Evolutionary conservation across 2,888 invertebrate genomes (phyloP).

Genomic region (Tetheella fluctuosa): DNA sequence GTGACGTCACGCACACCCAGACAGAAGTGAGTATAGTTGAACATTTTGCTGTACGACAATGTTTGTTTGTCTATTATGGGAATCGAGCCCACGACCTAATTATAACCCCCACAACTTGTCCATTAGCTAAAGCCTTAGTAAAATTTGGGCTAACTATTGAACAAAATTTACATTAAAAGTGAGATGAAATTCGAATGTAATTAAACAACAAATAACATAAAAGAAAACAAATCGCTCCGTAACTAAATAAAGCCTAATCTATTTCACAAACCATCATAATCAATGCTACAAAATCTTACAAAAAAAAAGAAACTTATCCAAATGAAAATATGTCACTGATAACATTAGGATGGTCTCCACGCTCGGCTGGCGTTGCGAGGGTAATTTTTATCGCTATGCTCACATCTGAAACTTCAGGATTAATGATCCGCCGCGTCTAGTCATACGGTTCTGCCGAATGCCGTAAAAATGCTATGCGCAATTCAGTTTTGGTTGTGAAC

Average conservation of each 20-base stretch:
- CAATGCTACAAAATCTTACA: constrained; percentile 7
- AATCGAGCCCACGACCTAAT: too few relatives aligned
- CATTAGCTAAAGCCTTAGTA: too few relatives aligned
- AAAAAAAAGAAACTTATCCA: constrained; percentile 29
- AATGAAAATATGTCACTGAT: constrained; percentile 35
- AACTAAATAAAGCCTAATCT: not conserved
- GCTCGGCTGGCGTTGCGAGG: constrained; percentile 48
- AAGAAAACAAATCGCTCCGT: too few relatives aligned
- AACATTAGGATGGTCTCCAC: constrained; percentile 36
- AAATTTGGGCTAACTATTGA: too few relatives aligned
- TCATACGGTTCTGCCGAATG: constrained; percentile 81
- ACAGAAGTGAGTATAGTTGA: too few relatives aligned
- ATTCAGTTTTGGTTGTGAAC: constrained; percentile 64
- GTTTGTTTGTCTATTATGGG: too few relatives aligned
- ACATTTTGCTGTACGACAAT: too few relatives aligned
- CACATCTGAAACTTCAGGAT: constrained; percentile 78
- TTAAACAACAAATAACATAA: too few relatives aligned
- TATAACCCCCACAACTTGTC: too few relatives aligned
- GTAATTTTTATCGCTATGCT: constrained; percentile 78
- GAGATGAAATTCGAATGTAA: too few relatives aligned
- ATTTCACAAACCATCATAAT: not conserved
- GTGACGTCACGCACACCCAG: too few relatives aligned
- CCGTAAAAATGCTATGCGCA: constrained; percentile 82
- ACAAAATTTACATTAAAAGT: too few relatives aligned
- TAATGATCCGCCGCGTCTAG: constrained; percentile 82